Conservation (phyloP, 2,113 vertebrate species). For the Natator depressus region DNA sequence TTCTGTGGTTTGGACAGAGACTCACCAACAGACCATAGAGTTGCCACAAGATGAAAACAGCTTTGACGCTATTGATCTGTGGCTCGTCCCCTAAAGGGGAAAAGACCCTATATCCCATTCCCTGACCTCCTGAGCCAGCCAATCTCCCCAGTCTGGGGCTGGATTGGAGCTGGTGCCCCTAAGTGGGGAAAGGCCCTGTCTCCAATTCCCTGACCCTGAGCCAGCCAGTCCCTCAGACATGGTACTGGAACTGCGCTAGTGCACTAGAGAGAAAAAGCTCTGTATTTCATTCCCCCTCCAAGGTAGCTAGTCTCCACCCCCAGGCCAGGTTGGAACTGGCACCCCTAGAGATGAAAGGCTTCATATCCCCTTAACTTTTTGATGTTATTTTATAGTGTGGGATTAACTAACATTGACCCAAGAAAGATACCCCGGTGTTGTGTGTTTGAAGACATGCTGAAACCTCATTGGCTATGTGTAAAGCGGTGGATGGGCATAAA, state of each 20-base stretch:
- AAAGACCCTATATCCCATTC: background rate
- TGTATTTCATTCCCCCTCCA: background rate
- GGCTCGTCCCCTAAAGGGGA: no score
- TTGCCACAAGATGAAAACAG: background rate
- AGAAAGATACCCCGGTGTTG: no score
- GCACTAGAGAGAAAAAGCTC: background rate
- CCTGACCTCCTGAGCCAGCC: background rate
- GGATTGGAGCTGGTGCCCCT: background rate
- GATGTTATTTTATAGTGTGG: background rate
- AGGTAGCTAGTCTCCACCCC: background rate
- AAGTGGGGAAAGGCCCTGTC: background rate
- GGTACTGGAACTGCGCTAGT: background rate
- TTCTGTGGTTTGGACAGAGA: background rate
- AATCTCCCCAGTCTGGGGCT: background rate
- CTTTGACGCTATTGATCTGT: background rate
- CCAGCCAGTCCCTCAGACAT: background rate
- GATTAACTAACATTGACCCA: background rate
- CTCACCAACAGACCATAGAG: background rate
- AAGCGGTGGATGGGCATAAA: background rate
- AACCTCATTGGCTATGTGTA: rapidly evolving
- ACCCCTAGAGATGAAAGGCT: background rate
- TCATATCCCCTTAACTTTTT: background rate
- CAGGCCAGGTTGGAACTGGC: background rate
- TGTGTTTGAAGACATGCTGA: background rate
- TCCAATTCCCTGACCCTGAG: background rate